Conservation (phyloP, 2,797 vertebrate species). For the Enteromius afrohamiltoni region DNA sequence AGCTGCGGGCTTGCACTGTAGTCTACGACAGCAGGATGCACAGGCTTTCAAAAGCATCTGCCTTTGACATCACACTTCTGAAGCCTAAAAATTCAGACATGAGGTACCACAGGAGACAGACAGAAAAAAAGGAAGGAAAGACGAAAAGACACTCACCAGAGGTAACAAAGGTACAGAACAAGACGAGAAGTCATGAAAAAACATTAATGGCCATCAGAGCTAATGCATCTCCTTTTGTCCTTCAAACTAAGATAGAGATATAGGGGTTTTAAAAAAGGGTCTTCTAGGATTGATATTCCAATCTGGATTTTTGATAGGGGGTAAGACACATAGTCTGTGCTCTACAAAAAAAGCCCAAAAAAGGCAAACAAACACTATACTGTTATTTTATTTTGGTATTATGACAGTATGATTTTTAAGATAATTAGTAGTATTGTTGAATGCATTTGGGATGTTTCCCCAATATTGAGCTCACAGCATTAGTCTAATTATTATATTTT, state of each 20-base stretch:
- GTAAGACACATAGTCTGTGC: conserved; percentile 52
- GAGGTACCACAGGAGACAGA: conserved; percentile 34
- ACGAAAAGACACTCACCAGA: conserved; percentile 38
- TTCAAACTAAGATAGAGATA: conserved; percentile 46
- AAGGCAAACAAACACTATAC: neutral
- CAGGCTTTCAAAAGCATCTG: conserved; percentile 29
- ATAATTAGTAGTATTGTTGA: neutral
- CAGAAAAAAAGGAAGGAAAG: conserved; percentile 28
- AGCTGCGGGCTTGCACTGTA: conserved; percentile 22
- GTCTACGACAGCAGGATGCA: conserved; percentile 42
- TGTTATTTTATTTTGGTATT: neutral
- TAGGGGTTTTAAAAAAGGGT: conserved; percentile 70
- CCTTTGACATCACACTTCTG: conserved; percentile 47
- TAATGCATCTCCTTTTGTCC: conserved; percentile 46
- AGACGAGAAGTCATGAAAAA: conserved; percentile 44
- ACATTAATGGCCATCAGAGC: conserved; percentile 55
- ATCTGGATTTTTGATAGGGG: conserved; percentile 73
- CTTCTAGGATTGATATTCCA: conserved; percentile 71
- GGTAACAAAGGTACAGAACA: conserved; percentile 49
- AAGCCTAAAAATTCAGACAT: conserved; percentile 41
- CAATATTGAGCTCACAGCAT: conserved; percentile 1
- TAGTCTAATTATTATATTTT: conserved; percentile 13
- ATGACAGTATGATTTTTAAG: neutral
- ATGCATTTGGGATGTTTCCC: neutral
- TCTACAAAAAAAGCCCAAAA: neutral